Conservation (phyloP, 2,888 invertebrate species). For the Lissocephala sabroskyi region DNA sequence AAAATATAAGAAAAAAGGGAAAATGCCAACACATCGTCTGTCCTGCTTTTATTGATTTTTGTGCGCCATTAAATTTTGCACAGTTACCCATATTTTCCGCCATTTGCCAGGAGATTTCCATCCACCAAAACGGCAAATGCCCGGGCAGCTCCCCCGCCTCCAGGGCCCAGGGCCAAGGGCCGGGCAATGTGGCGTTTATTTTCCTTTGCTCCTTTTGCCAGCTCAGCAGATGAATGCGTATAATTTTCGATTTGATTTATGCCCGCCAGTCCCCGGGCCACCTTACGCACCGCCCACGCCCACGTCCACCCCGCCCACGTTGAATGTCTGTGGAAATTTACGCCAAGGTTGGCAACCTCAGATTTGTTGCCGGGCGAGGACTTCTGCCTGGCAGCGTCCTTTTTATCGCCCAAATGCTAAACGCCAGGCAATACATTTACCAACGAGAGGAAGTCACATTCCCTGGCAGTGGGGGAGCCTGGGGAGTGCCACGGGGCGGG, state of each 20-base stretch:
- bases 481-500: constrained; percentile 13
- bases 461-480: neutral
- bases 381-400: constrained; percentile 25
- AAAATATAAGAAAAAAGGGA: too few species aligned
- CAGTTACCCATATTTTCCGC: constrained; percentile 67
- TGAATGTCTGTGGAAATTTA: constrained; percentile 5
- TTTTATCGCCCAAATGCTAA: constrained; percentile 59
- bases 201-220: constrained; percentile 36
- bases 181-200: constrained; percentile 44
- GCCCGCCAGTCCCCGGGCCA: constrained; percentile 41
- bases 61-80: constrained; percentile 66
- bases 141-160: neutral
- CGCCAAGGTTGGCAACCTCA: constrained; percentile 48
- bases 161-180: neutral
- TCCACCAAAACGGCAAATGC: neutral
- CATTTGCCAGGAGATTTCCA: constrained; percentile 37
- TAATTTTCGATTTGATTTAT: constrained; percentile 70
- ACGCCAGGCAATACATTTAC: constrained; percentile 58
- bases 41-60: constrained; percentile 51
- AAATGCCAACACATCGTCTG: neutral
- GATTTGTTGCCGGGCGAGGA: constrained; percentile 47
- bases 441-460: constrained; percentile 31
- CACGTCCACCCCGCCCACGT: neutral
- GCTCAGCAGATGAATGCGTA: constrained; percentile 68
- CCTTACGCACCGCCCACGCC: constrained; percentile 18